Evolutionary conservation across 1,140 invertebrate genomes (phyloP).

Genomic region (Ostrea denselamellosa): DNA sequence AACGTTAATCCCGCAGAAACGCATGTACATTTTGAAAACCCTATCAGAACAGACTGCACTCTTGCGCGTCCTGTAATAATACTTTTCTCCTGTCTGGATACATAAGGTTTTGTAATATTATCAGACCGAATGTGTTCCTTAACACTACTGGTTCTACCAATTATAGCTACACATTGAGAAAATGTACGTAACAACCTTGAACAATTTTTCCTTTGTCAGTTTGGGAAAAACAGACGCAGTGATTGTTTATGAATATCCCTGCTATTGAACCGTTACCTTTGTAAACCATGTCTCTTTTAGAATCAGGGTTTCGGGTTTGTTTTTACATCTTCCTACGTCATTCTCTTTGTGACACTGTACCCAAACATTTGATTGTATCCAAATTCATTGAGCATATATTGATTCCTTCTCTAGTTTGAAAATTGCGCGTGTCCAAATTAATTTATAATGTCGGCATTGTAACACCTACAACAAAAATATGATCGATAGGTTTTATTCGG

Average conservation of each 20-base stretch:
- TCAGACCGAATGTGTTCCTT: too few species aligned
- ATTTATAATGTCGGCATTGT: neutral
- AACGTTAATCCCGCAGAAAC: too few species aligned
- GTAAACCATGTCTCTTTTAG: neutral
- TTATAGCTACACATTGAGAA: too few species aligned
- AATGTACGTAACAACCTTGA: neutral
- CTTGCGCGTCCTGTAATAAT: too few species aligned
- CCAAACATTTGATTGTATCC: neutral
- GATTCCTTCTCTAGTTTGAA: neutral
- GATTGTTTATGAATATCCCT: neutral
- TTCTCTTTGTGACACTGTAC: neutral
- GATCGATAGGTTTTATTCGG: neutral
- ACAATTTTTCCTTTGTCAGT: neutral
- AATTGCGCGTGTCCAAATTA: slow-evolving; percentile 26
- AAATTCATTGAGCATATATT: neutral
- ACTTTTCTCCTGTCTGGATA: too few species aligned
- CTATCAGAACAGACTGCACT: too few species aligned
- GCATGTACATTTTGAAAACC: too few species aligned
- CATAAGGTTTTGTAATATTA: too few species aligned
- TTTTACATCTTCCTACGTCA: neutral
- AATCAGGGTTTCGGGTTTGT: neutral
- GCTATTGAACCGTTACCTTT: neutral
- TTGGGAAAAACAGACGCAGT: neutral
- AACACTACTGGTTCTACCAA: too few species aligned
- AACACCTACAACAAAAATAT: neutral